Evolutionary conservation across 2,113 vertebrate species (phyloP), one percentile per base, ranked within the genome.

Genomic region (Syngnathoides biaculeatus): DNA sequence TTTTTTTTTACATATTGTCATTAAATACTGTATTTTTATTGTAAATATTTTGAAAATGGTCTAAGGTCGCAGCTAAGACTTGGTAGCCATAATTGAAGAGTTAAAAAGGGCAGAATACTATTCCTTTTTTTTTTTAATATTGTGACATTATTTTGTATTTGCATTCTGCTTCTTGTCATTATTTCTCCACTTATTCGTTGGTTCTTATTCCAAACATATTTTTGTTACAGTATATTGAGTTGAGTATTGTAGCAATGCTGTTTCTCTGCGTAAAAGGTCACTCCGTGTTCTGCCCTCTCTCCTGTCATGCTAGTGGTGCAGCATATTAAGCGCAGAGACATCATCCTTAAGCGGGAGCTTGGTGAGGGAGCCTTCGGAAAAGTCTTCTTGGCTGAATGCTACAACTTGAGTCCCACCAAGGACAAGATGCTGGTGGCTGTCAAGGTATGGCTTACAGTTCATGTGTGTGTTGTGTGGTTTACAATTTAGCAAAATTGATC

Each of bases 361-460:
- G 97, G 97, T 0, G 97, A 98, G 86, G 97, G 97, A 73, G 96
- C 97, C 43, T 99, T 99, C n/a, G 97, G 97, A 5, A 99, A 99
- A 89, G 97, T 99, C 72, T 99, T 99, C 89, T 89, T 99, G 87
- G 97, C 97, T 1, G 97, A 99, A 85, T 98, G 97, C 87, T 98
- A 98, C 92, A 98, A 99, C 90, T 94, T 99, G 80, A 94, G 95
- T 77, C 96, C 96, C 67, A 96, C 94, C 86, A 96, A 98, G 64
- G 96, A 98, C 91, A 99, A 98, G 93, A 98, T 97, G 95, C 82
- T 90, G 73, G 89, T 89, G 64, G 84, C 81, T 70, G 84, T 89
- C 72, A 89, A 87, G 86, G 86, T 89, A 81, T 10, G 12, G 74
- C 47, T 64, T 39, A 66, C 19, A 56, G 10, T 20, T 27, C 53